A percentile compares a stretch with the other conserved stretches of the same genome.
These are phyloP conservation scores for Tenebrosternarchus preto DNA, from an alignment of 2,113 vertebrate genomes.

Conservation along the genomic window DNA sequence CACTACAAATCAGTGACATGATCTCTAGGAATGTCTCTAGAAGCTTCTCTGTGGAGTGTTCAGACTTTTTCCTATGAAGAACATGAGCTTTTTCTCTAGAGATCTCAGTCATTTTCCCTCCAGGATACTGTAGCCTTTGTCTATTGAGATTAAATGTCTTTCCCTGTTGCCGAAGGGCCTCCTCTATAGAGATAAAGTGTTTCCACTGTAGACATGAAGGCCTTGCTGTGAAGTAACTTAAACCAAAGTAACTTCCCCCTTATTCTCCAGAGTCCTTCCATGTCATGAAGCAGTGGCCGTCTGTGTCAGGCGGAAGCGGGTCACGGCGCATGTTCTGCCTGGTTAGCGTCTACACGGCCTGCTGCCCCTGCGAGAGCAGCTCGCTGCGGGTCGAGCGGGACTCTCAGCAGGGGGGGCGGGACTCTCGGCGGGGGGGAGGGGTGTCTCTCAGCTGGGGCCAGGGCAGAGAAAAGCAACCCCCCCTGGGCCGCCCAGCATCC, in stretches of 20 bases:
- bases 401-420: no score
- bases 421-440: no score
- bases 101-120: neutral
- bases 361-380: no score
- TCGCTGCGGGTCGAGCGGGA: no score
- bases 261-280: neutral
- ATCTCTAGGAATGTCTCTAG: neutral
- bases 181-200: conserved; percentile 22
- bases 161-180: neutral
- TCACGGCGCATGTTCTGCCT: conserved; percentile 9
- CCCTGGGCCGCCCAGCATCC: no score
- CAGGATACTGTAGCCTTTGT: neutral
- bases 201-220: conserved; percentile 19
- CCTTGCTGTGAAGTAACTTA: no score
- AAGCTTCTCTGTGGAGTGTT: neutral
- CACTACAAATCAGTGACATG: neutral
- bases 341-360: conserved; percentile 16
- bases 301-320: conserved; percentile 7
- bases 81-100: neutral
- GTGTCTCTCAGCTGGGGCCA: no score
- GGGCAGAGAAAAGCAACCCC: no score
- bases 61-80: neutral
- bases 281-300: neutral
- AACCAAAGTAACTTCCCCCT: no score
- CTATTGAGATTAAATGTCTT: neutral